Base-by-base conservation (phyloP, 2,113 vertebrate species). In the Myocastor coypus region DNA sequence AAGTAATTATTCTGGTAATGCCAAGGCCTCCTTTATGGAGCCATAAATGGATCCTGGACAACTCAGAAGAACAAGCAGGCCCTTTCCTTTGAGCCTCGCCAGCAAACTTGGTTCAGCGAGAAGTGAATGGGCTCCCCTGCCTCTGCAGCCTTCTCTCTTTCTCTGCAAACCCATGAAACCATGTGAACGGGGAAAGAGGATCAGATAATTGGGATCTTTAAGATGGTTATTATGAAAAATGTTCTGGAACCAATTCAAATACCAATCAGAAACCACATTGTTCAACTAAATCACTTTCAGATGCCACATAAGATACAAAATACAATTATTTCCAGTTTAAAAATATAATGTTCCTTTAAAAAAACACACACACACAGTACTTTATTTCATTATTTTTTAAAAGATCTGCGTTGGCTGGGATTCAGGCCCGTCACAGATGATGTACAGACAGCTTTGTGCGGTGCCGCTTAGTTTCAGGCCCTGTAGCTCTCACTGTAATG, bases 271-370 rank as follows among this genome's bases (percentile, higher is more conserved):
- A 99, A 98, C 99, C 99, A 98, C 99, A 99, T 98, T 99, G 99
- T 99, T 99, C 98, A 98, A 97, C 97, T 98, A 99, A 99, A 99
- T 99, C 98, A 98, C 98, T 99, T 99, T 99, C 99, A 99, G 99
- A 99, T 99, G 99, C 98, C 97, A 98, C 98, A 98, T 99, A 97
- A 98, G 98, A 98, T 99, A 98, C 98, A 98, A 98, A 98, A 98
- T 98, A 98, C 98, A 99, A 99, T 99, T 99, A 99, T 99, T 99
- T 98, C 98, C 98, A 99, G 98, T 99, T 98, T 99, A 99, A 99
- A 99, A 99, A 99, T 99, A 99, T 99, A 99, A 98, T 98, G 98
- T 98, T 98, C 98, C 98, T 99, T 99, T 94, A 96, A 98, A 98
- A 96, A 97, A 96, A 89, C n/a, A n/a, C n/a, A n/a, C n/a, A n/a